Conservation (phyloP, 2,113 vertebrate species). For the Tragelaphus scriptus region DNA sequence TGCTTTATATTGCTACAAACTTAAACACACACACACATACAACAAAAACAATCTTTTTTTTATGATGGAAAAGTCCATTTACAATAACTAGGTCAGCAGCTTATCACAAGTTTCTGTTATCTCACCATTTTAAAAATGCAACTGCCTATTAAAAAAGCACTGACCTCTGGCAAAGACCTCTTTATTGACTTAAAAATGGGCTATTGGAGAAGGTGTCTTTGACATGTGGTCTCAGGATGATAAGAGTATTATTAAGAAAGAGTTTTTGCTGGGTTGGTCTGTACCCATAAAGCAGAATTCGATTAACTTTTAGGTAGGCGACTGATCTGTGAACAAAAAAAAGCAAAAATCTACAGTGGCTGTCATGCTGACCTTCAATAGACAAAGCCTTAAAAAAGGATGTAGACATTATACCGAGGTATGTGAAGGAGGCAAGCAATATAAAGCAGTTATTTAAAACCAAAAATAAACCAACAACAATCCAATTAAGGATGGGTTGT, state of each 20-base stretch:
- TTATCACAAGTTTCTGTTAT: constrained; percentile 20
- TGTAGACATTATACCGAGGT: not conserved
- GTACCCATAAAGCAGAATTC: not conserved
- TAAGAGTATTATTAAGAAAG: constrained; percentile 8
- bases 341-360: not conserved
- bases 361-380: not conserved
- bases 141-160: not conserved
- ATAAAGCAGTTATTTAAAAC: not conserved
- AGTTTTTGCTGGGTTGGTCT: not conserved
- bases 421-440: not conserved
- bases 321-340: constrained; percentile 12
- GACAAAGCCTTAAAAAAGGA: not conserved
- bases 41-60: not conserved
- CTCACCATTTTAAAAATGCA: constrained; percentile 13
- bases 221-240: not conserved
- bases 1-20: not conserved
- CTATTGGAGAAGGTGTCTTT: not conserved
- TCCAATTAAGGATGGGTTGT: not conserved
- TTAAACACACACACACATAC: not conserved
- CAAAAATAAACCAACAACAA: constrained; percentile 6
- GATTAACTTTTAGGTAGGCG: not conserved
- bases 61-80: constrained; percentile 18
- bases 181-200: constrained; percentile 39
- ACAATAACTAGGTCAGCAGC: constrained; percentile 26
- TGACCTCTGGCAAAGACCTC: constrained; percentile 12